Percentiles rank a stretch among this genome's conserved stretches.
These are phyloP conservation scores for Protosalanx chinensis DNA, from an alignment of 2,797 vertebrate genomes.

Conservation along the genomic window DNA sequence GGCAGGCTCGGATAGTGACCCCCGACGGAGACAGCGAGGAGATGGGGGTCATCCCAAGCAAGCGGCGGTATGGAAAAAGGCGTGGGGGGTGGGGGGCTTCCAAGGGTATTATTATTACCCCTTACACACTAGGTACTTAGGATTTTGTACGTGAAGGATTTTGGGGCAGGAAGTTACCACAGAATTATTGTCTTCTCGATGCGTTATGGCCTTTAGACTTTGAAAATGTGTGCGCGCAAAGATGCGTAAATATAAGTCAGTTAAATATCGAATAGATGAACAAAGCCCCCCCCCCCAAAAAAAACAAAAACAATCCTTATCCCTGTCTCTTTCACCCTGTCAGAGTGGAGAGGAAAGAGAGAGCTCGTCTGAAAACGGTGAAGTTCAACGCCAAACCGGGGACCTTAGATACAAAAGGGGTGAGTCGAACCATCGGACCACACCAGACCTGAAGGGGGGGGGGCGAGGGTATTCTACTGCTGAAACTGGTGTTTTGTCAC, in stretches of 20 bases:
- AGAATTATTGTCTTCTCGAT: not conserved
- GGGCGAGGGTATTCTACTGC: not conserved
- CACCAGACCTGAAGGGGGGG: not conserved
- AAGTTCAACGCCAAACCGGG: constrained; percentile 95
- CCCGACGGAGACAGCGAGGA: constrained; percentile 94
- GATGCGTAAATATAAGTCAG: too few relatives aligned
- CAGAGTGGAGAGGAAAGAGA: constrained; percentile 95
- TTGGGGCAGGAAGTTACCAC: not conserved
- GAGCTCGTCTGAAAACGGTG: constrained; percentile 93
- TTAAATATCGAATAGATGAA: too few relatives aligned
- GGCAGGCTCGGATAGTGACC: constrained; percentile 90
- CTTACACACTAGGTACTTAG: too few relatives aligned
- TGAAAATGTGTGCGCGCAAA: too few relatives aligned
- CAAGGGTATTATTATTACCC: too few relatives aligned
- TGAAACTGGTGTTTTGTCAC: not conserved
- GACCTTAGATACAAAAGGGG: constrained; percentile 92
- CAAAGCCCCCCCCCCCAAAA: too few relatives aligned
- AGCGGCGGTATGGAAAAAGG: constrained; percentile 80
- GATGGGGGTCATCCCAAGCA: constrained; percentile 98
- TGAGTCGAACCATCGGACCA: constrained; percentile 64
- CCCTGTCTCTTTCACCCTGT: constrained; percentile 25
- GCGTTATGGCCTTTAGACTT: too few relatives aligned
- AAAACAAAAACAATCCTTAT: too few relatives aligned
- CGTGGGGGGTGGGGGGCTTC: too few relatives aligned
- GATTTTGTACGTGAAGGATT: not conserved